phyloP scores from a whole-genome alignment of 2,113 vertebrate species.

The Oxyura jamaicensis region DNA sequence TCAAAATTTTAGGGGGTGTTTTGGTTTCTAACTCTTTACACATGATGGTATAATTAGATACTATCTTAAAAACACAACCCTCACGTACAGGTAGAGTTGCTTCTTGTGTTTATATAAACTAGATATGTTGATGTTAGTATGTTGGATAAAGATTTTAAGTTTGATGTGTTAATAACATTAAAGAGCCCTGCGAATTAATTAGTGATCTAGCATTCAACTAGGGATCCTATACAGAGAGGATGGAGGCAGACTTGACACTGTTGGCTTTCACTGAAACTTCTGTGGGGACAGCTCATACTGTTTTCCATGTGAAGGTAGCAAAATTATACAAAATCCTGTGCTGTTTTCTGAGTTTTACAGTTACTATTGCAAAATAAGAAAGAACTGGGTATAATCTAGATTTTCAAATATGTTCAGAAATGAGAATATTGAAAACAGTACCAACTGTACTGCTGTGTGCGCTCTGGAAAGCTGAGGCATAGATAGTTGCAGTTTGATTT shows the following conservation, averaged over 20 bases:
- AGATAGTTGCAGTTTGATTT: not conserved
- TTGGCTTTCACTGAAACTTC: not conserved
- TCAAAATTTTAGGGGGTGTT: not conserved
- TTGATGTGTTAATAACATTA: slow-evolving; percentile 14
- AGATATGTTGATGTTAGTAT: not conserved
- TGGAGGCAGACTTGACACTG: not conserved
- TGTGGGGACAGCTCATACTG: not conserved
- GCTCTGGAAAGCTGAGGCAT: not conserved
- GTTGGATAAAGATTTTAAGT: not conserved
- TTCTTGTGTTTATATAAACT: slow-evolving; percentile 31
- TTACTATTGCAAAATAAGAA: not conserved
- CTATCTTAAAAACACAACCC: slow-evolving; percentile 15
- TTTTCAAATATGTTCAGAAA: not conserved
- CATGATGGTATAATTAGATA: not conserved
- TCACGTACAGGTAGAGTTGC: not conserved
- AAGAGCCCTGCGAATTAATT: not conserved
- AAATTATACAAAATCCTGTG: not conserved
- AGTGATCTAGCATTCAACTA: not conserved
- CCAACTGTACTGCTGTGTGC: accelerated
- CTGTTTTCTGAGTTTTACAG: not conserved
- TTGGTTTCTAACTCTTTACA: not conserved
- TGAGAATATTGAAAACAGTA: not conserved
- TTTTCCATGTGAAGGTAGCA: not conserved
- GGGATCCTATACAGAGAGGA: not conserved
- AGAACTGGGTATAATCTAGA: not conserved